Evolutionary conservation across 1,140 invertebrate species (phyloP), one percentile per base, ranked within the genome.

Genomic region (Anoplophora glabripennis): DNA sequence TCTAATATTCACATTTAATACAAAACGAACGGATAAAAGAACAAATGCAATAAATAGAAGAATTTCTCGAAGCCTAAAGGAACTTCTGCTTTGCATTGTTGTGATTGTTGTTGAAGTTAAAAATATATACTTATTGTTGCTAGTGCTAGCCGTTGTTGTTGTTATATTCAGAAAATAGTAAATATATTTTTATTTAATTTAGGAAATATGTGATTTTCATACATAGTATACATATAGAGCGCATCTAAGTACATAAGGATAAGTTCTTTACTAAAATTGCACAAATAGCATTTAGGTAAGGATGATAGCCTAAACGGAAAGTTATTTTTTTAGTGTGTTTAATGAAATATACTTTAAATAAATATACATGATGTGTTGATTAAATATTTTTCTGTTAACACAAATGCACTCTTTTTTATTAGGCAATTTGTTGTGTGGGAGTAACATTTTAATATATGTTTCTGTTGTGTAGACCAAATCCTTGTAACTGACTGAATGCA

Each of bases 41-140:
- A 47, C 12, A 53, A 36, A 47, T 47, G 58, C 58, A 60, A 60
- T 60, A 60, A 60, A 36, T 47, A 51, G 35, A 12, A 42, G 40
- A 58, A 58, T 58, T 58, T 58, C 4, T 9, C 11, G 14, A 10
- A 57, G n/a, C 12, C 42, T 49, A 18, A 36, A 57, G 42, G 21
- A 53, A 42, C 38, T 47, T 68, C 66, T 68, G 68, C 66, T 70
- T 70, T 70, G 68, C 68, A 70, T 68, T 68, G 68, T 70, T 70
- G 65, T 64, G 51, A 57, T 68, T 68, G 64, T 68, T 70, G 63
- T 67, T 68, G 60, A 70, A 62, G 64, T 70, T 64, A 57, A 63
- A 57, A 57, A 62, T 67, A 68, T 68, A 70, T 63, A 67, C 52
- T 70, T 65, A 70, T 68, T 69, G 69, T 71, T 71, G 68, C 68